Conservation (phyloP, 2,888 invertebrate species). For the Andricus quercusramuli region DNA sequence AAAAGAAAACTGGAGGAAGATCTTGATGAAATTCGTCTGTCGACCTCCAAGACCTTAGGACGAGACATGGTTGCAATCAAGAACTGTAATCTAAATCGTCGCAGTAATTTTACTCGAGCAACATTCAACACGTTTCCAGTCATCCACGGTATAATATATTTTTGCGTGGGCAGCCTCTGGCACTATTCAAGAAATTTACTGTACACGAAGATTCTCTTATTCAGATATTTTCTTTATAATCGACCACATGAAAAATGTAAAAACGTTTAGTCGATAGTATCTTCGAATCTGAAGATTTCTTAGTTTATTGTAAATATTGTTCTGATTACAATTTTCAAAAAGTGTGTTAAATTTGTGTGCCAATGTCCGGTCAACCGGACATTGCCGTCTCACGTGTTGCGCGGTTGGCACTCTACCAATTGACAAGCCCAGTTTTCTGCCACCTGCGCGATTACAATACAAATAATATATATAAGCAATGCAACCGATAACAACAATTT, state of each 20-base stretch:
- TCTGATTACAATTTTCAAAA: too few species aligned
- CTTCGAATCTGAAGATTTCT: too few species aligned
- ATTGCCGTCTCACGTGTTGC: conserved; percentile 62
- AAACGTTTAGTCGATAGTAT: too few species aligned
- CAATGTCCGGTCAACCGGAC: conserved; percentile 6
- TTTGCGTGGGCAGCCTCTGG: conserved; percentile 32
- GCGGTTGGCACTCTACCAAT: conserved; percentile 62
- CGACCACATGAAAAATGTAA: too few species aligned
- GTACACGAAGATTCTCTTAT: conserved; percentile 8
- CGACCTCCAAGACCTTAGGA: not conserved
- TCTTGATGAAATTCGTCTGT: conserved; percentile 22
- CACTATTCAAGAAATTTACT: not conserved
- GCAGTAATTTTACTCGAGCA: conserved; percentile 43
- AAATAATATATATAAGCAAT: not conserved
- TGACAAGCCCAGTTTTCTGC: conserved; percentile 19
- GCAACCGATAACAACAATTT: too few species aligned
- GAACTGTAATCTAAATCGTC: conserved; percentile 49
- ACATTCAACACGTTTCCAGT: conserved; percentile 29
- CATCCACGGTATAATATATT: conserved; percentile 24
- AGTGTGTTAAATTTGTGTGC: not conserved
- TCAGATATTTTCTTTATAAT: not conserved
- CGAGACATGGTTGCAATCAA: conserved; percentile 41
- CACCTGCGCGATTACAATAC: conserved; percentile 31
- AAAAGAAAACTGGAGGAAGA: not conserved
- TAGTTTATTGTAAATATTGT: too few species aligned